Evolutionary conservation across 1,140 invertebrate species (phyloP).

Genomic region (Bombus superbus): DNA sequence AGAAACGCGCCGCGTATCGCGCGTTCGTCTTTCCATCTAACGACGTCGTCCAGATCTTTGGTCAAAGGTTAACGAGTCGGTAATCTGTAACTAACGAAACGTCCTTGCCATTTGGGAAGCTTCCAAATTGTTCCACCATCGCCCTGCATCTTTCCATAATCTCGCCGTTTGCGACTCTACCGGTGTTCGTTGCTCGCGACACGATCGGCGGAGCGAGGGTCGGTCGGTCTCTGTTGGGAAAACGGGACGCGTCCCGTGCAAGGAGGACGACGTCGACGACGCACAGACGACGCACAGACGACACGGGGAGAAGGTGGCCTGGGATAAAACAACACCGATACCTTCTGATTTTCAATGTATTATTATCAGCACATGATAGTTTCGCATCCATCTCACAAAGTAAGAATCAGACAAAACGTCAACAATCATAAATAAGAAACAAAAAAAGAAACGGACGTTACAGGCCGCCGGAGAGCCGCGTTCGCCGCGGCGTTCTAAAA

Average conservation of each 20-base stretch:
- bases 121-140: background rate
- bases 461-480: background rate
- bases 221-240: no score
- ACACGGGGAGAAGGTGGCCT: background rate
- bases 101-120: background rate
- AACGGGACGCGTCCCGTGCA: no score
- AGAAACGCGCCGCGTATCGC: no score
- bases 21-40: no score
- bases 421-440: conserved; percentile 72
- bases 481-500: conserved; percentile 13
- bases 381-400: conserved; percentile 75
- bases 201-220: no score
- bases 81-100: accelerated
- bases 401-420: conserved; percentile 71
- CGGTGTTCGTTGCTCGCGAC: no score
- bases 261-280: no score
- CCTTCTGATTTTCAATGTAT: conserved; percentile 74
- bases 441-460: background rate
- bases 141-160: accelerated
- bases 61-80: background rate
- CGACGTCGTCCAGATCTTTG: background rate
- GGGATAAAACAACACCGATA: background rate
- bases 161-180: no score
- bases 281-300: background rate
- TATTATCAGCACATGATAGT: conserved; percentile 82